Evolutionary conservation across 2,888 invertebrate species (phyloP), one percentile per base, ranked within the genome.

Genomic region (Hypomecis punctinalis): DNA sequence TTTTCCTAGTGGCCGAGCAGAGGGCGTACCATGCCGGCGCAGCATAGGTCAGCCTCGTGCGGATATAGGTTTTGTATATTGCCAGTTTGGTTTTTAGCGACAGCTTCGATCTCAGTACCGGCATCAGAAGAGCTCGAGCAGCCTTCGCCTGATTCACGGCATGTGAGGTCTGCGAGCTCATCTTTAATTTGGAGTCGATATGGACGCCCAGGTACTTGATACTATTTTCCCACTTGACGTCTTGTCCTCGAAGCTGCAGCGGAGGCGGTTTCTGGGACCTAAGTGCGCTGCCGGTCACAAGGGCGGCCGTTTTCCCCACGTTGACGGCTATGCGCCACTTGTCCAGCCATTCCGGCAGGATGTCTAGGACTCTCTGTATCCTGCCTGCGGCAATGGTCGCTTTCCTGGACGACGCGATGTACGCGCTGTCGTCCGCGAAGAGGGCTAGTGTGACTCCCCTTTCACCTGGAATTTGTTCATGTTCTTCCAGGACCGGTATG

Each of bases 151-250:
- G 40, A 6, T 23, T 36, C 6, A 71, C 9, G 5, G 66, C 67
- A 7, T 63, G 46, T 0, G 59, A 35, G 0, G 62, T 59, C 46
- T 75, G 73, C 5, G 56, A 51, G 0, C 3, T n/a, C 74, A 75
- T 70, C 0, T 53, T 69, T 5, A 75, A 60, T 8, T 54, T 6
- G 6, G 57, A n/a, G 54, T 73, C 71, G 5, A 74, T 69, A 11
- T 53, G 64, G 6, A 74, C 68, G 9, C 74, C 72, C 7, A 74
- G 69, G 66, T 74, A 74, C 37, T 63, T 73, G 0, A 36, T n/a
- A 3, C 13, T 6, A 3, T 13, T 35, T 42, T 49, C 43, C 68
- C 71, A 73, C 8, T 13, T 8, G 48, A 71, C 53, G 23, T 55
- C 61, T n/a, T 60, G 39, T 0, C 61, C 69, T 6, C 8, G 23